phyloP scores from a whole-genome alignment of 2,797 vertebrate genomes.

The Hirundo rustica region DNA sequence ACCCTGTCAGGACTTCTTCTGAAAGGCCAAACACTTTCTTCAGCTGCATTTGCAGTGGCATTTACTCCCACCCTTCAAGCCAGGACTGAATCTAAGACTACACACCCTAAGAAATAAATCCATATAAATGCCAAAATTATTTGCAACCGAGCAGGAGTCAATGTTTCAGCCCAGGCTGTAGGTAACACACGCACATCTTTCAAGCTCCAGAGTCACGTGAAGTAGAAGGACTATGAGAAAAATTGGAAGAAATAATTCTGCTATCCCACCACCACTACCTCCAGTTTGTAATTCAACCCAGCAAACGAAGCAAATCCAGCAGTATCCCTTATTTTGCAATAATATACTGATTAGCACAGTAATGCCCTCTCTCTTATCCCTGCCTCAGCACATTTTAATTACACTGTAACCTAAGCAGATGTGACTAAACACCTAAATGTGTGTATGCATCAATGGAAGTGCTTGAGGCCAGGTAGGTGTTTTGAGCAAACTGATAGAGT shows the following conservation, averaged over 20 bases:
- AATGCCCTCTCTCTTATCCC: background rate
- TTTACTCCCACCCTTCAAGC: background rate
- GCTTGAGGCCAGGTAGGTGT: background rate
- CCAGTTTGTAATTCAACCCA: background rate
- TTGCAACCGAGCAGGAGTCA: background rate
- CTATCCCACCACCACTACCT: background rate
- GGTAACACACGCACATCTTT: background rate
- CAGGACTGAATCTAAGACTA: background rate
- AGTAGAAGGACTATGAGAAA: background rate
- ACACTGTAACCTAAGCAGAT: background rate
- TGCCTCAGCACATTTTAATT: background rate
- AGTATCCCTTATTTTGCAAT: background rate
- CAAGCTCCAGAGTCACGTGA: background rate
- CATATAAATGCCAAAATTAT: background rate
- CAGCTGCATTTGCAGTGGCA: background rate
- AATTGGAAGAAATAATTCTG: background rate
- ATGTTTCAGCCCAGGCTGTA: background rate
- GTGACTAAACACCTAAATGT: background rate
- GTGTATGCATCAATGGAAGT: background rate
- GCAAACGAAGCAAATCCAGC: background rate
- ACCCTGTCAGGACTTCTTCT: background rate
- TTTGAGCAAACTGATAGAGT: background rate
- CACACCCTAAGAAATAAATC: background rate
- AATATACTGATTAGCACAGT: background rate
- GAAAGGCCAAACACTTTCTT: background rate